A percentile compares a stretch with the other conserved stretches of the same genome.
Evolutionary conservation across 1,140 invertebrate species (phyloP).

Genomic region (Anastatus disparis): DNA sequence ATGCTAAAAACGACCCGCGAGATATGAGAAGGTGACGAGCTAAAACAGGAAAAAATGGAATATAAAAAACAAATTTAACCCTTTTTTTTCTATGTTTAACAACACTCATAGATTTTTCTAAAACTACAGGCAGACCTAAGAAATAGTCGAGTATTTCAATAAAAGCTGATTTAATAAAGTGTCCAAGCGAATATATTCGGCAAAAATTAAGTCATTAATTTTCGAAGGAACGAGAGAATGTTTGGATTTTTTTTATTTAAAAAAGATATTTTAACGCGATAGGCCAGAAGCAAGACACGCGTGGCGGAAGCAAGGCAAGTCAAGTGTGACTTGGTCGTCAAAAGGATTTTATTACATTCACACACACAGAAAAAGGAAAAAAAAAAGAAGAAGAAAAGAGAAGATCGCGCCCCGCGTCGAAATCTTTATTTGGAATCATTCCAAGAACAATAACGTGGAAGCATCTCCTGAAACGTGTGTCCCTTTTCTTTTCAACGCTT

Average conservation of each 20-base stretch:
- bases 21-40: conserved; percentile 14
- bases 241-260: too few species aligned
- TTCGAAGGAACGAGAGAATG: conserved; percentile 14
- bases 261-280: conserved; percentile 25
- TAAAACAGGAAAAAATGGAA: too few species aligned
- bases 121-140: too few species aligned
- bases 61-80: too few species aligned
- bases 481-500: conserved; percentile 19
- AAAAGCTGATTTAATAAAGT: conserved; percentile 32
- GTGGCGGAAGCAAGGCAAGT: conserved; percentile 5
- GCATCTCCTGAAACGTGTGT: conserved; percentile 27
- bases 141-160: conserved; percentile 16
- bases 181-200: conserved; percentile 20
- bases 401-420: conserved; percentile 55
- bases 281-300: background rate
- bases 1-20: conserved; percentile 55
- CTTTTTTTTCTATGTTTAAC: too few species aligned
- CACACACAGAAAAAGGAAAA: conserved; percentile 48
- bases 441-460: conserved; percentile 65
- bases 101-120: too few species aligned
- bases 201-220: conserved; percentile 43
- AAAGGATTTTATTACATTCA: conserved; percentile 65
- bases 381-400: too few species aligned
- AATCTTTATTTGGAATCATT: conserved; percentile 70
- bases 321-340: conserved; percentile 40